A percentile compares a stretch with the other conserved stretches of the same genome.
phyloP scores from a whole-genome alignment of 1,140 invertebrate genomes.

The Danaus plexippus region DNA sequence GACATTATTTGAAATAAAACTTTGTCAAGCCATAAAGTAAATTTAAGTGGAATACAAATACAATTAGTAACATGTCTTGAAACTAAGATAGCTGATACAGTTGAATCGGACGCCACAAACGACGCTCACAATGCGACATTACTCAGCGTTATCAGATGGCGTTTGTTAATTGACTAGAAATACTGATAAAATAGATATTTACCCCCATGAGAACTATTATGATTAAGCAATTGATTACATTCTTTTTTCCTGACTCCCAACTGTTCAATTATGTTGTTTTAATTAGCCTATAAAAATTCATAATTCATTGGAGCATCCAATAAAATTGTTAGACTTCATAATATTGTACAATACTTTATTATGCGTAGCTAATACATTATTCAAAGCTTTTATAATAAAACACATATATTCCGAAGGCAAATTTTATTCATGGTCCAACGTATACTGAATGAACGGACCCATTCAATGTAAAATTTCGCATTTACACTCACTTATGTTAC shows the following conservation, averaged over 20 bases:
- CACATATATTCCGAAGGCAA: slow-evolving; percentile 56
- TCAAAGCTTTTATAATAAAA: slow-evolving; percentile 31
- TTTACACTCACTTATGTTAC: slow-evolving; percentile 60
- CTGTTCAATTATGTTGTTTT: too few relatives aligned
- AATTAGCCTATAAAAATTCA: too few relatives aligned
- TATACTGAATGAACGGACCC: slow-evolving; percentile 69
- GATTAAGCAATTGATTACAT: too few relatives aligned
- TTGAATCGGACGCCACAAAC: slow-evolving; percentile 1
- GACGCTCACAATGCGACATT: slow-evolving; percentile 36
- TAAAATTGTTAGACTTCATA: too few relatives aligned
- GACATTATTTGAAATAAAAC: too few relatives aligned
- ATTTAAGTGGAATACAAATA: too few relatives aligned
- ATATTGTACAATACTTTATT: too few relatives aligned
- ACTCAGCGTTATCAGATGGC: slow-evolving; percentile 57
- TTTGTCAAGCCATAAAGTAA: too few relatives aligned
- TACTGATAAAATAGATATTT: slow-evolving; percentile 58
- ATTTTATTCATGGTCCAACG: slow-evolving; percentile 68
- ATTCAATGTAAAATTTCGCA: slow-evolving; percentile 67
- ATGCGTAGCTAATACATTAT: too few relatives aligned
- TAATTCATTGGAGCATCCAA: too few relatives aligned
- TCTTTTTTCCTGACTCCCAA: too few relatives aligned
- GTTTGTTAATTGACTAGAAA: slow-evolving; percentile 63
- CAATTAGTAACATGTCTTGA: slow-evolving; percentile 2
- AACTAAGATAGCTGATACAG: too few relatives aligned
- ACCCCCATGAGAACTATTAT: slow-evolving; percentile 5